Base-by-base conservation (phyloP, 2,888 invertebrate species). In the Mesorhabditis belari region DNA sequence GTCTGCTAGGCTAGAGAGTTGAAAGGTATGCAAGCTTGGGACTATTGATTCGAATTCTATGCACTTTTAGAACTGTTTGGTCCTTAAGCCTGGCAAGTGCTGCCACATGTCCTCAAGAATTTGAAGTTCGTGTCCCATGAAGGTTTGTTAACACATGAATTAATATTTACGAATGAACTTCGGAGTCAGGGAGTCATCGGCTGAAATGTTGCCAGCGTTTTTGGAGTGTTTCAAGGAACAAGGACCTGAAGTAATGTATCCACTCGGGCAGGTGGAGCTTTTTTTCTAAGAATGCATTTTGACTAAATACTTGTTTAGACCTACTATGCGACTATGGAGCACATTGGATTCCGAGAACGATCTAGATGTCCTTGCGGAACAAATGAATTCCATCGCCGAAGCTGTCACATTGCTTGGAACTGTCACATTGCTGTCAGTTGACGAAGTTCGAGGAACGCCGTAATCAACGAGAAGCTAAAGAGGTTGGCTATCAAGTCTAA, bases 81-180 rank as follows among this genome's bases (percentile, higher is more conserved):
- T 78, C 87, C 84, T 79, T 90, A 84, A 79, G 88, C 90, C 3
- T 90, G 91, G 81, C 88, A 83, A 63, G 84, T 84, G 4, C 81
- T 83, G 35, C 80, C 82, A 57, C 77, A 85, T 57, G 84, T 84
- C 83, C 81, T 84, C 35, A 90, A 90, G 0, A 88, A 91, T 87
- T 85, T 94, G 63, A 92, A 92, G 83, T 94, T 94, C 82, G 90
- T 91, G 82, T 91, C 92, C 85, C 91, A 92, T 81, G 91, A 92
- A 80, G 89, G 73, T 4, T n/a, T n/a, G n/a, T n/a, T n/a, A n/a
- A n/a, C n/a, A n/a, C n/a, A n/a, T n/a, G n/a, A n/a, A n/a, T n/a
- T n/a, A n/a, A n/a, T n/a, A n/a, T n/a, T n/a, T n/a, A n/a, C n/a
- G n/a, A n/a, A n/a, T n/a, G n/a, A n/a, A n/a, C n/a, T n/a, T n/a